Evolutionary conservation across 2,113 vertebrate genomes (phyloP).

Genomic region (Falcunculus frontatus): DNA sequence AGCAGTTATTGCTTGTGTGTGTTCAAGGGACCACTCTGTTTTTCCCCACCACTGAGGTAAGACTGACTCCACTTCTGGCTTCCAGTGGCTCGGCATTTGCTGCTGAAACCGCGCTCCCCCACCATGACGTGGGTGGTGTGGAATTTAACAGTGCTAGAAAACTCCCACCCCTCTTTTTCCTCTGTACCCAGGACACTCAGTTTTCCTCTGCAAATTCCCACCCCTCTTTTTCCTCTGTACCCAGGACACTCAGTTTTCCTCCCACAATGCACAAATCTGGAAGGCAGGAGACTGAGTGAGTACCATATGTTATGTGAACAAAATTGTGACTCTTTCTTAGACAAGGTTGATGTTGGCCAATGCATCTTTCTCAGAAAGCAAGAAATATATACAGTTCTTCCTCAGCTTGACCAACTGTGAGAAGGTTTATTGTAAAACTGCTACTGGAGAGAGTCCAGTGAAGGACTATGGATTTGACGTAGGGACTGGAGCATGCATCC

Average conservation of each 20-base stretch:
- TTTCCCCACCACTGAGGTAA: background rate
- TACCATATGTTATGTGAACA: background rate
- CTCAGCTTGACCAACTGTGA: background rate
- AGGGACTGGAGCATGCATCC: background rate
- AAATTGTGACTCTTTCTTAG: background rate
- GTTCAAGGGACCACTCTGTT: background rate
- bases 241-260: background rate
- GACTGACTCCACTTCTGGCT: background rate
- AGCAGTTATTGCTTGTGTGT: background rate
- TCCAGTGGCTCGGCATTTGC: background rate
- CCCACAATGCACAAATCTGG: background rate
- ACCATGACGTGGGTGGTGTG: background rate
- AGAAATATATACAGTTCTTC: background rate
- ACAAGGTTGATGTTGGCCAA: background rate
- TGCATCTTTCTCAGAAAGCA: background rate
- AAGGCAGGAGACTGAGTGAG: background rate
- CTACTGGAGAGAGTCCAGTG: background rate
- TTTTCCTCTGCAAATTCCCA: background rate
- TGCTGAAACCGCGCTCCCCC: fast-evolving
- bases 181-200: background rate
- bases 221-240: too few species aligned
- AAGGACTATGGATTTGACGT: background rate
- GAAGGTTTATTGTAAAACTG: background rate
- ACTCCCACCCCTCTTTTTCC: background rate
- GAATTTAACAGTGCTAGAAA: background rate